Base-by-base conservation (phyloP, 2,888 invertebrate species). In the Melipona beecheii region DNA sequence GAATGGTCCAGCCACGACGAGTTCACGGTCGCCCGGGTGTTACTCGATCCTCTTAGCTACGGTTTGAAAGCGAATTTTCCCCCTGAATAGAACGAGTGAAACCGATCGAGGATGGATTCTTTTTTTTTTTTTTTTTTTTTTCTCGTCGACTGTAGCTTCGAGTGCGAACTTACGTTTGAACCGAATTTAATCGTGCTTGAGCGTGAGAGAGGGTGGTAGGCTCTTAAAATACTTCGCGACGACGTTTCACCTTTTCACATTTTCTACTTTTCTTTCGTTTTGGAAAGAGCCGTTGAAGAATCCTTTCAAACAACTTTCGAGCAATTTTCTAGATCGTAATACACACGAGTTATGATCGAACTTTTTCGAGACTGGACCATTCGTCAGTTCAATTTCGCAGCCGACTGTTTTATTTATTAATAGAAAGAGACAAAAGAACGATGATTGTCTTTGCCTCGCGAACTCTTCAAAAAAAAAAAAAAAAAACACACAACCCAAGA, bases 1-100 rank as follows among this genome's bases (percentile, higher is more conserved):
- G 11, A 24, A 49, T 62, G 62, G 72, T 78, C 81, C 69, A 78
- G 68, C 27, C 81, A 58, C 43, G 80, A 74, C 17, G 50, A 5
- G 31, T 71, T 52, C 74, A 36, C 24, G 52, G 60, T 71, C 58
- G 74, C 65, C 52, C 60, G 27, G 43, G 24, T 36, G 56, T n/a
- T 56, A 15, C n/a, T 50, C 52, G 56, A 69, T 52, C 11, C 56
- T 70, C 4, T 17, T 1, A 66, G 24, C 6, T 15, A 15, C 5
- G n/a, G 13, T 31, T 31, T 31, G 13, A 31, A 36, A 36, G 21
- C 21, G n/a, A 66, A 43, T 43, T n/a, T 9, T n/a, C 19, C 0
- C 19, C 17, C 17, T 60, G 19, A 60, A 60, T 60, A 27, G 19
- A 17, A 43, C 17, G n/a, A 66, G 43, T 65, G 36, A n/a, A 21